Evolutionary conservation across 2,888 invertebrate genomes (phyloP).

Genomic region (Trileptium ribeirensis): DNA sequence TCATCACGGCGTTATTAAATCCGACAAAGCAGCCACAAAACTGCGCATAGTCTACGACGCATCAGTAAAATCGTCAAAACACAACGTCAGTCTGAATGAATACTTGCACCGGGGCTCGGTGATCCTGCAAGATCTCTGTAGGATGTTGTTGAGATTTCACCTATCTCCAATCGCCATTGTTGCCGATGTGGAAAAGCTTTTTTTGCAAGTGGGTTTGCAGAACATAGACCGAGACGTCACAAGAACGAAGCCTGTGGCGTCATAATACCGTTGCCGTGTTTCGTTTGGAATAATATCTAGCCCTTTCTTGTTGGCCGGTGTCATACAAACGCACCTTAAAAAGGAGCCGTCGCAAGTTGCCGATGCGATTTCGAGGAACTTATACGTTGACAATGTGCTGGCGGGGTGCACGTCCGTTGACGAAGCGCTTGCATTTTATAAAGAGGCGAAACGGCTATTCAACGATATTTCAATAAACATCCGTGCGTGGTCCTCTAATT

Average conservation of each 20-base stretch:
- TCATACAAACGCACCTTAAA: slow-evolving; percentile 26
- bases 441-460: too few species aligned
- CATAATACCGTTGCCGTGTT: slow-evolving; percentile 32
- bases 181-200: slow-evolving; percentile 39
- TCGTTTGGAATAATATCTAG: slow-evolving; percentile 33
- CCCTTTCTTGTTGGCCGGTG: slow-evolving; percentile 32
- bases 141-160: neutral
- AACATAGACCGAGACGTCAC: slow-evolving; percentile 28
- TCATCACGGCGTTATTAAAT: neutral
- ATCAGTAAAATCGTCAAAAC: neutral
- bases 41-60: neutral
- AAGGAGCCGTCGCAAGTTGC: neutral
- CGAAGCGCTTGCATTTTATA: neutral
- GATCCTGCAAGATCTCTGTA: neutral
- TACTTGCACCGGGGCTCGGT: neutral
- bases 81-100: too few species aligned
- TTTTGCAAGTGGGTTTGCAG: slow-evolving; percentile 33
- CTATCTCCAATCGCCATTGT: neutral
- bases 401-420: neutral
- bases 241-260: neutral
- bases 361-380: neutral
- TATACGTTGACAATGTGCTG: too few species aligned
- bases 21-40: too few species aligned
- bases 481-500: neutral
- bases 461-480: neutral